Evolutionary conservation across 2,113 vertebrate genomes (phyloP).

Genomic region (Carettochelys insculpta): DNA sequence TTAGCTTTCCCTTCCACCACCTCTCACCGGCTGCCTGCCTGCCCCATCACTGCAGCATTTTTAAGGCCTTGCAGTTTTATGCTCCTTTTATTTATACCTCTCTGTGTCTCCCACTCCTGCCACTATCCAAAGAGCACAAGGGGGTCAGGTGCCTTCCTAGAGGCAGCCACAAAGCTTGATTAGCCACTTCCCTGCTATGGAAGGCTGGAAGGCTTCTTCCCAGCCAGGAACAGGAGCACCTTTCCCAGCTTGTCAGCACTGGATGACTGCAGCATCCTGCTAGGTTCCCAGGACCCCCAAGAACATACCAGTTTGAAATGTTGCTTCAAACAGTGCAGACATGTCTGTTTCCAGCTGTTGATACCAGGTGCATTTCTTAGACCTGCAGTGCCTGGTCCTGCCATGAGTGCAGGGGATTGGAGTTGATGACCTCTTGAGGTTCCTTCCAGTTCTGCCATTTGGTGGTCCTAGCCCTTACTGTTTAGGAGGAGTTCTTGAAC

Average conservation of each 20-base stretch:
- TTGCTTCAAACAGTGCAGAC: not conserved
- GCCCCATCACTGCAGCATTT: not conserved
- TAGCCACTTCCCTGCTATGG: not conserved
- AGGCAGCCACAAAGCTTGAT: not conserved
- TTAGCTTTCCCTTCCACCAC: constrained; percentile 12
- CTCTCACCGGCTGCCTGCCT: not conserved
- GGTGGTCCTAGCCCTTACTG: no score
- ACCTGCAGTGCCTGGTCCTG: no score
- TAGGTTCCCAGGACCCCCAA: no score
- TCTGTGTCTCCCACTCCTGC: not conserved
- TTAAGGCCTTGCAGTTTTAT: constrained; percentile 14
- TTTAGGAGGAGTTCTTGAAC: no score
- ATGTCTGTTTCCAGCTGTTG: not conserved
- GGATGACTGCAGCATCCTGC: not conserved
- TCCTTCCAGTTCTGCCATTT: no score
- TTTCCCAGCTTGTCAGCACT: not conserved
- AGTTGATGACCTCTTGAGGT: no score
- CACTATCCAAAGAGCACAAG: not conserved
- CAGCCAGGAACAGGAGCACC: not conserved
- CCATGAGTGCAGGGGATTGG: no score
- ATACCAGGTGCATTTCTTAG: no score
- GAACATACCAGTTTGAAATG: not conserved
- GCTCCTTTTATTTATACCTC: constrained; percentile 18
- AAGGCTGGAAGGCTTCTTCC: no score
- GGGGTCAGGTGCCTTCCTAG: not conserved